These are phyloP conservation scores for Athalia cordata DNA, from an alignment of 2,888 invertebrate genomes.

Conservation along the genomic window DNA sequence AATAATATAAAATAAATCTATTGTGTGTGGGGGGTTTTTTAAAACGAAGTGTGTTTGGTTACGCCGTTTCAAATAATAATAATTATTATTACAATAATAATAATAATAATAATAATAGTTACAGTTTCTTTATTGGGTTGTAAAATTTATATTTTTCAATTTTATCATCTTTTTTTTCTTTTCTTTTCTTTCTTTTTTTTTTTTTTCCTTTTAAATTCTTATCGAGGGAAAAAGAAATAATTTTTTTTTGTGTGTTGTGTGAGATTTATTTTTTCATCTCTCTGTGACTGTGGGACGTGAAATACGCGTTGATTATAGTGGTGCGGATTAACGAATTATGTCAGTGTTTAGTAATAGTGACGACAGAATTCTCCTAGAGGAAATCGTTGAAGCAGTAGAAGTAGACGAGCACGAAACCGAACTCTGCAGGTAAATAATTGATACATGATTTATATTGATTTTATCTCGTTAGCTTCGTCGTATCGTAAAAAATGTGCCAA, in stretches of 20 bases:
- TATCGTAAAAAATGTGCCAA: background rate
- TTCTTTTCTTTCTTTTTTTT: too few relatives aligned
- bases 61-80: too few relatives aligned
- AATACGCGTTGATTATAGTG: conserved; percentile 53
- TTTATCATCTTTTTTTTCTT: too few relatives aligned
- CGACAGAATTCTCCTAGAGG: conserved; percentile 75
- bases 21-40: too few relatives aligned
- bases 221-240: background rate
- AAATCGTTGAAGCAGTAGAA: conserved; percentile 76
- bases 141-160: too few relatives aligned
- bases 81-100: too few relatives aligned
- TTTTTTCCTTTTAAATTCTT: background rate
- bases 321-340: conserved; percentile 71
- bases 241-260: background rate
- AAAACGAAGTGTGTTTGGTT: too few relatives aligned
- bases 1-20: too few relatives aligned
- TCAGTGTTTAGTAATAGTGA: conserved; percentile 76
- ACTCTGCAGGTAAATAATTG: conserved; percentile 66
- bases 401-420: conserved; percentile 73
- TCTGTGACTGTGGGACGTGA: conserved; percentile 56
- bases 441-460: background rate
- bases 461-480: background rate
- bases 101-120: too few relatives aligned
- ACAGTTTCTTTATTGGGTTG: too few relatives aligned
- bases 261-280: conserved; percentile 43